phyloP scores from a whole-genome alignment of 1,140 invertebrate species.

The Brachionus calyciflorus region DNA sequence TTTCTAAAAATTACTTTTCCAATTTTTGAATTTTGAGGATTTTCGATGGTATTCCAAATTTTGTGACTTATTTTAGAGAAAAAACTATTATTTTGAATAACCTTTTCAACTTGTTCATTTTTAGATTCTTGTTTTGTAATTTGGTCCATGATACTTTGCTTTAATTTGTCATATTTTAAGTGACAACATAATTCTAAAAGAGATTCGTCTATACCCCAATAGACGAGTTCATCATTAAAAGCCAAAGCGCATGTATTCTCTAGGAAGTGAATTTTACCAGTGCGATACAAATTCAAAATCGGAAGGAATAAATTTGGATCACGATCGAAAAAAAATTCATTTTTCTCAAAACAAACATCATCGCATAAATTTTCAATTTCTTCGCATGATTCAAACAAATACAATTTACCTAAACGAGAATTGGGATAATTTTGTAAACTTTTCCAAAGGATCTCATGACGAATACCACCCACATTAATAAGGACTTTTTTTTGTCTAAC shows the following conservation, averaged over 20 bases:
- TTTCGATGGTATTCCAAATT: slow-evolving; percentile 99
- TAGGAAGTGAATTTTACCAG: slow-evolving; percentile 95
- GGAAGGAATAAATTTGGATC: slow-evolving; percentile 98
- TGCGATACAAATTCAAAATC: slow-evolving; percentile 97
- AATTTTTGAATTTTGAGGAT: slow-evolving; percentile 96
- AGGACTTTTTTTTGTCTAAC: slow-evolving; percentile 67
- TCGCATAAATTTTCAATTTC: not conserved
- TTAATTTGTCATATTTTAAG: slow-evolving; percentile 95
- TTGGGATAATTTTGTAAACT: slow-evolving; percentile 90
- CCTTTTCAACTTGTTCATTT: slow-evolving; percentile 73
- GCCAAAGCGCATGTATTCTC: slow-evolving; percentile 97
- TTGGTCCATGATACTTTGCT: slow-evolving; percentile 74
- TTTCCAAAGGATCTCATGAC: slow-evolving; percentile 89
- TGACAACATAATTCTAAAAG: slow-evolving; percentile 97
- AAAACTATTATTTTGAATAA: slow-evolving; percentile 50
- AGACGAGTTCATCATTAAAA: slow-evolving; percentile 97
- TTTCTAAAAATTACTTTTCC: slow-evolving; percentile 56
- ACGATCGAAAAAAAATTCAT: slow-evolving; percentile 97
- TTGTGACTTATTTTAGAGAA: slow-evolving; percentile 76
- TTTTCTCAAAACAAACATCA: not conserved
- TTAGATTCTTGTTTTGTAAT: slow-evolving; percentile 51
- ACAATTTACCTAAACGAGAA: slow-evolving; percentile 73
- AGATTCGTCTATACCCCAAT: slow-evolving; percentile 97
- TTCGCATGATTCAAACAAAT: not conserved
- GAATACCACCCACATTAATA: slow-evolving; percentile 92